Base-by-base conservation (phyloP, 2,888 invertebrate genomes). In the Phragmatobia fuliginosa region DNA sequence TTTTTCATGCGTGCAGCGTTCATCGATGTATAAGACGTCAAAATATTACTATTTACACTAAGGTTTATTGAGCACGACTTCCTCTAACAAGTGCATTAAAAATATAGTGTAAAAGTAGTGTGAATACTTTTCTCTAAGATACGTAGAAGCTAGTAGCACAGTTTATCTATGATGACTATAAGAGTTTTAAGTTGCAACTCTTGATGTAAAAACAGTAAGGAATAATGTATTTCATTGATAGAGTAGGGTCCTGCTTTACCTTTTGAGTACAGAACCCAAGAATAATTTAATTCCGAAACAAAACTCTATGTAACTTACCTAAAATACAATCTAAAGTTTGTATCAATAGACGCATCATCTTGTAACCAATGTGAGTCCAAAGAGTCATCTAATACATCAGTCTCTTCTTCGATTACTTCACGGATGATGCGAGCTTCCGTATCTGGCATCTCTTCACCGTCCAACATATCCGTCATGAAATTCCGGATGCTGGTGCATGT, bases 401-500 rank as follows among this genome's bases (percentile, higher is more conserved):
- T 91, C 68, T 94, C 93, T 72, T 94, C 94, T 49, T 91, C 89
- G 36, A 94, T 93, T 0, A 94, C 91, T 66, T 94, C 93, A 25
- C 86, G 83, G 58, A 94, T 92, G 65, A 94, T 93, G 7, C 86
- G 83, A 0, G 90, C 92, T 74, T 94, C 94, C 0, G 90, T 86
- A 21, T 91, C 91, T 0, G 90, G 89, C 78, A 94, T 86, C 68
- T 93, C 93, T 61, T 92, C 90, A 0, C 86, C 90, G 67, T 89
- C 87, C 45, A 94, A 81, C 1, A 94, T 90, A 64, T 94, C 94
- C 2, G 89, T 88, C 88, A 95, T 92, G 78, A 95, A 95, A 83
- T 95, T 94, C 38, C 90, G 90, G 66, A 94, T 94, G 66, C 94
- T 94, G 71, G 94, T 93, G 74, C 92, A 92, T 71, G 93, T 94